Base-by-base conservation (phyloP, 2,888 invertebrate genomes). In the Odontocolon sp. region DNA sequence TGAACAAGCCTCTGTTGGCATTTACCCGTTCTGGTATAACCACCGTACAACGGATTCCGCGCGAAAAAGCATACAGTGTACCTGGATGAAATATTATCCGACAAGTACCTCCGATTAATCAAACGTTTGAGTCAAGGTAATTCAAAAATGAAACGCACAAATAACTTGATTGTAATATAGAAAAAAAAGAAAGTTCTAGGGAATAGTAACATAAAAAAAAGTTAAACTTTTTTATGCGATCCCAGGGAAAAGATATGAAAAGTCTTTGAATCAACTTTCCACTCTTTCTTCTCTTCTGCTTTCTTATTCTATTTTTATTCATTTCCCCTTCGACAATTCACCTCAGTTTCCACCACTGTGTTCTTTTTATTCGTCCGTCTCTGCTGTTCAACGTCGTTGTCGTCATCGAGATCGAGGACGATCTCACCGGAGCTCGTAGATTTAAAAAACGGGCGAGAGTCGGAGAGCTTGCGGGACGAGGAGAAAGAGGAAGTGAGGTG, bases 321-420 rank as follows among this genome's bases (percentile, higher is more conserved):
- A 69, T 40, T 38, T 38, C 52, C 61, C 38, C 18, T 61, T 45
- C 28, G 28, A 45, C 3, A 16, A 45, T 6, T 5, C 42, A 9
- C 21, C 9, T 8, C 8, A 45, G 6, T 45, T 45, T 45, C 9
- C 18, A 9, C 52, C 33, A 59, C 31, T 70, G 23, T 50, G 18
- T 69, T 33, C 40, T 52, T 50, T 38, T 11, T n/a, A n/a, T n/a
- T n/a, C n/a, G n/a, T n/a, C n/a, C 36, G 11, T n/a, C 11, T 45
- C 40, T 40, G 9, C 14, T 3, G n/a, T 59, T 11, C 36, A 47
- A 23, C 47, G 26, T 50, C 3, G 2, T 82, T 79, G 79, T 80
- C 81, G 76, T 74, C 79, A 78, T 82, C 77, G 75, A 77, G 77
- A 81, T 80, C 64, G 76, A 68, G 79, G 66, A 78, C 56, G 64